These are phyloP conservation scores for Octonoba sinensis DNA, from an alignment of 2,888 invertebrate genomes.

Conservation along the genomic window DNA sequence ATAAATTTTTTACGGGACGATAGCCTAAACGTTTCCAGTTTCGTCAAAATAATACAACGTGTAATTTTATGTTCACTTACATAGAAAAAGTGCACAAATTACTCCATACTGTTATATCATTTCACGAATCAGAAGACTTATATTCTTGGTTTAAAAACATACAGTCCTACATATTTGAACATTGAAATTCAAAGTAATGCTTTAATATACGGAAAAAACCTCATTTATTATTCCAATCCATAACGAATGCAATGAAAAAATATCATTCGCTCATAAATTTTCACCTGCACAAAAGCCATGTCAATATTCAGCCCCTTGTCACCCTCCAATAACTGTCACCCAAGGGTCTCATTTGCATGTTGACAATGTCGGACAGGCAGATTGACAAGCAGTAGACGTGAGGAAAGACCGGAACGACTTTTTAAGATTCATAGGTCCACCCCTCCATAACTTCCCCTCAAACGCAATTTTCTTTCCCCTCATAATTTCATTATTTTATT, in stretches of 20 bases:
- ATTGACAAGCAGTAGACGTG: no score
- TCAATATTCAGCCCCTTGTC: slow-evolving; percentile 20
- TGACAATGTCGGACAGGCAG: slow-evolving; percentile 30
- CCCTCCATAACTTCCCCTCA: slow-evolving; percentile 1
- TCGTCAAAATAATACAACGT: no score
- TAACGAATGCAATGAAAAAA: background rate
- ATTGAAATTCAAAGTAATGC: no score
- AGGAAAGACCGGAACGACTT: slow-evolving; percentile 8
- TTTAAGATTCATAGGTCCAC: slow-evolving; percentile 60
- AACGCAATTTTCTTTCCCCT: background rate
- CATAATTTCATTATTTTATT: slow-evolving; percentile 60
- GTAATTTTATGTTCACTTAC: no score
- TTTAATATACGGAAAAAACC: background rate
- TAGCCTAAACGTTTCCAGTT: no score
- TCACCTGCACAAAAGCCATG: slow-evolving; percentile 17
- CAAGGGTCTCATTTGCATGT: slow-evolving; percentile 57
- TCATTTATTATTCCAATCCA: no score
- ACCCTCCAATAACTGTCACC: slow-evolving; percentile 31
- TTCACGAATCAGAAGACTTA: no score
- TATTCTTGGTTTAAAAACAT: no score
- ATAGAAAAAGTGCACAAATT: no score
- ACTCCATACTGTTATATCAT: no score
- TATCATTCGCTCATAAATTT: slow-evolving; percentile 4
- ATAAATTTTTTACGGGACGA: no score
- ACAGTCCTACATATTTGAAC: no score